Evolutionary conservation across 2,888 invertebrate species (phyloP).

Genomic region (Lobophora halterata): DNA sequence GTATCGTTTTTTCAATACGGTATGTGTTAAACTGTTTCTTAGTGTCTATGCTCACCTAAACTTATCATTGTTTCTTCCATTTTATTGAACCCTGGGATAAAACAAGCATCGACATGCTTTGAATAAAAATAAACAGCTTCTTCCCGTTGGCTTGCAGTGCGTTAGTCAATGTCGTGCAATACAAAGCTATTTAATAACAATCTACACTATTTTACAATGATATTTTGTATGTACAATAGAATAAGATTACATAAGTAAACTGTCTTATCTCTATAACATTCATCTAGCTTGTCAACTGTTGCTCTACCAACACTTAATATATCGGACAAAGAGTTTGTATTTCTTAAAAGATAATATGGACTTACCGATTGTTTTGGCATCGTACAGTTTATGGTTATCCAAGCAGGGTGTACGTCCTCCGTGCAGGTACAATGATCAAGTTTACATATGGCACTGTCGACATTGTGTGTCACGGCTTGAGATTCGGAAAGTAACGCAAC

Average conservation of each 20-base stretch:
- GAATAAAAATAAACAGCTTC: slow-evolving; percentile 39
- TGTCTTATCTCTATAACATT: too few species aligned
- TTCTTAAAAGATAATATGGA: not conserved
- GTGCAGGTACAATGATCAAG: slow-evolving; percentile 81
- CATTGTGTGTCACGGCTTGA: slow-evolving; percentile 31
- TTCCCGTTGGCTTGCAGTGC: slow-evolving; percentile 40
- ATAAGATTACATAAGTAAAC: too few species aligned
- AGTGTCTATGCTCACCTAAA: slow-evolving; percentile 33
- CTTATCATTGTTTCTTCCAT: slow-evolving; percentile 32
- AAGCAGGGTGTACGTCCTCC: slow-evolving; percentile 76
- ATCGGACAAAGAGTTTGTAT: slow-evolving; percentile 9
- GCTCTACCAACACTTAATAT: too few species aligned
- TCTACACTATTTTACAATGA: too few species aligned
- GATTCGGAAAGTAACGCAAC: slow-evolving; percentile 63
- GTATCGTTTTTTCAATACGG: too few species aligned
- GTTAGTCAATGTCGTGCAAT: too few species aligned
- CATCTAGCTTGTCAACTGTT: too few species aligned
- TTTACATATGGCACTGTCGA: slow-evolving; percentile 66
- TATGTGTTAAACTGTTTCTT: slow-evolving; percentile 37
- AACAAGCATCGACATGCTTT: slow-evolving; percentile 37
- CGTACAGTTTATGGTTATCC: slow-evolving; percentile 84
- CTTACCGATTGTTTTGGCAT: slow-evolving; percentile 80
- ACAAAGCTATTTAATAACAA: too few species aligned
- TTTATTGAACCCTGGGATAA: slow-evolving; percentile 31
- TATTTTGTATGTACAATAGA: too few species aligned